These are phyloP conservation scores for Cryptus viduatorius DNA, from an alignment of 2,888 invertebrate species.

Conservation along the genomic window DNA sequence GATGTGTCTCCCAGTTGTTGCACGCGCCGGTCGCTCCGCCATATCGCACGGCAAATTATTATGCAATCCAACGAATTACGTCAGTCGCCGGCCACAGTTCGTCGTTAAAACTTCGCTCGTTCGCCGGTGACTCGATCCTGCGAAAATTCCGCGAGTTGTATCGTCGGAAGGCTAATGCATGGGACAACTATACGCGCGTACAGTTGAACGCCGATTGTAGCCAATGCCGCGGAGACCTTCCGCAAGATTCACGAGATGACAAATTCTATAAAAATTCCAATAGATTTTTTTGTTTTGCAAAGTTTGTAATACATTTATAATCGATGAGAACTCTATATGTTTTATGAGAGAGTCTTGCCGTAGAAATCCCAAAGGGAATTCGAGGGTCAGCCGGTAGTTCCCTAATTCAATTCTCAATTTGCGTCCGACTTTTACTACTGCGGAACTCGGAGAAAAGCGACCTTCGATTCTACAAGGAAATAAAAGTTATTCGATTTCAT, in stretches of 20 bases:
- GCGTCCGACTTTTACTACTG: not conserved
- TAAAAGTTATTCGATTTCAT: slow-evolving; percentile 35
- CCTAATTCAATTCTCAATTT: not conserved
- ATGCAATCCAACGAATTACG: slow-evolving; percentile 47
- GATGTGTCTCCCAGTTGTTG: slow-evolving; percentile 21
- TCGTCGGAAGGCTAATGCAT: slow-evolving; percentile 20
- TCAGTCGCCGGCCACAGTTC: slow-evolving; percentile 34
- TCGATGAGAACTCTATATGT: not conserved
- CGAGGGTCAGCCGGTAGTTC: slow-evolving; percentile 2
- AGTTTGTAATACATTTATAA: not conserved
- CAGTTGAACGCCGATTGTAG: no score
- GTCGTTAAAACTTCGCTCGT: slow-evolving; percentile 50
- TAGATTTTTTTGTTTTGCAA: not conserved
- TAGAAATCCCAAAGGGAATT: not conserved
- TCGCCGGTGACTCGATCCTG: slow-evolving; percentile 8
- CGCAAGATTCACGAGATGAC: no score
- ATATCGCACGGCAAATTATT: slow-evolving; percentile 20
- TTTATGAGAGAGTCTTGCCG: not conserved
- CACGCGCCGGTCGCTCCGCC: slow-evolving; percentile 9
- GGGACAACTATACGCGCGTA: no score
- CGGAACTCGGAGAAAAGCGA: slow-evolving; percentile 23
- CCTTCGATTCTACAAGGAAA: slow-evolving; percentile 2
- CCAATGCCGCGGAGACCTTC: no score
- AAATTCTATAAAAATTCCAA: not conserved
- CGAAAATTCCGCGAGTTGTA: slow-evolving; percentile 7